These are phyloP conservation scores for Auanema sp. DNA, from an alignment of 2,888 invertebrate species.

Conservation along the genomic window DNA sequence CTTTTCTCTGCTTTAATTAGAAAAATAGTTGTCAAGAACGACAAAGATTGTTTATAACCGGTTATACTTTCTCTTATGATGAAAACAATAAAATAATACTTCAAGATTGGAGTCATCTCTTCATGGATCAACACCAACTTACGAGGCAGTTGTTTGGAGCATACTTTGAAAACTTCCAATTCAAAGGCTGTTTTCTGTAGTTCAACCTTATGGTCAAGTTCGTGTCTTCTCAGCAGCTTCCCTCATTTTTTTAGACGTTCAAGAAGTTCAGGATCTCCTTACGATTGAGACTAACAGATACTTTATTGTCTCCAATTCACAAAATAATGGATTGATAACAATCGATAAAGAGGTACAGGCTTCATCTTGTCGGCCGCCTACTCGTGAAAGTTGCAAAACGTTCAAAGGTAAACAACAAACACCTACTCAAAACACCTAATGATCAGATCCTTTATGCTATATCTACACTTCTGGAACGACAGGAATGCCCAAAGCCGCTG, in stretches of 20 bases:
- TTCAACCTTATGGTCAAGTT: no score
- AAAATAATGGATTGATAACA: no score
- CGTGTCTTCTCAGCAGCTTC: no score
- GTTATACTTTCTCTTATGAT: neutral
- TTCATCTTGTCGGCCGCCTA: no score
- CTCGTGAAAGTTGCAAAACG: no score
- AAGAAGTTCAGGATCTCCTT: no score
- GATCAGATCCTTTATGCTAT: constrained; percentile 73
- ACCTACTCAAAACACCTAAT: neutral
- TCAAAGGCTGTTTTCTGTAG: constrained; percentile 15
- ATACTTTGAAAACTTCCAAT: constrained; percentile 74
- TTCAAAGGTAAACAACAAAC: no score
- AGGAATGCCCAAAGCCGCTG: constrained; percentile 91
- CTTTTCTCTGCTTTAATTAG: constrained; percentile 1
- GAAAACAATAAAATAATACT: neutral
- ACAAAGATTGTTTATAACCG: neutral
- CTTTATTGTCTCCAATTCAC: no score
- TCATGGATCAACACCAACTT: constrained; percentile 92
- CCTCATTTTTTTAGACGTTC: no score
- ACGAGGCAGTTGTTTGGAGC: constrained; percentile 77
- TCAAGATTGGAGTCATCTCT: constrained; percentile 67
- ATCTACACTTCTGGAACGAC: constrained; percentile 98
- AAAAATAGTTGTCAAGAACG: neutral
- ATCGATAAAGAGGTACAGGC: no score
- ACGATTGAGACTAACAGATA: no score